Base-by-base conservation (phyloP, 2,113 vertebrate species). In the Scomber colias region DNA sequence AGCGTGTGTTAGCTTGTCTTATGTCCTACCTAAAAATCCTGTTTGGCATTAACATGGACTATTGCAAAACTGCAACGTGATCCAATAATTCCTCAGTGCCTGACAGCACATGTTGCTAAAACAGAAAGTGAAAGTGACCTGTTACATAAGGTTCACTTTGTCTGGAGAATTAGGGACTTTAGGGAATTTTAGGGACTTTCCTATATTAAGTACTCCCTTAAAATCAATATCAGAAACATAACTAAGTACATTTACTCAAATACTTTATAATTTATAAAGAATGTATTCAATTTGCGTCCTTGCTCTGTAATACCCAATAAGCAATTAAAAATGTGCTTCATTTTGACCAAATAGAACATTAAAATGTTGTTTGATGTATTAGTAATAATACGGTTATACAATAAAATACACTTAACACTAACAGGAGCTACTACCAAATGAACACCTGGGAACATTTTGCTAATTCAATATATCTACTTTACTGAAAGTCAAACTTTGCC, bases 91-190 rank as follows among this genome's bases (percentile, higher is more conserved):
- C 3, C 13, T 24, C 14, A 44, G n/a, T 13, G 1, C 4, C 11
- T 17, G 3, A 48, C 0, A 35, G 24, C 30, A 46, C 24, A 71
- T 11, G 4, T 3, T 10, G 3, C n/a, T 75, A 7, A 64, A 13
- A 60, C 45, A 35, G 61, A 90, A 92, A 92, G 85, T 69, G 79
- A 89, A 88, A 88, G 80, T 71, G 57, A 75, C 65, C 15, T 59
- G 19, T 19, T 30, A 0, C 56, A 77, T 46, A 86, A 54, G 1
- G 2, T 0, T 0, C 0, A 21, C 45, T 76, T 87, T 84, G 51
- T 62, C 24, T 0, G 8, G 0, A 1, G 0, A 9, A 15, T 15
- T 15, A 19, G 24, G 19, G 57, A 16, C 63, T 72, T 82, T 78
- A 21, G 0, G 1, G 0, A 9, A 15, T 48, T 3, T 15, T 15